Evolutionary conservation across 2,113 vertebrate species (phyloP), one percentile per base, ranked within the genome.

Genomic region (Salvelinus sp.): DNA sequence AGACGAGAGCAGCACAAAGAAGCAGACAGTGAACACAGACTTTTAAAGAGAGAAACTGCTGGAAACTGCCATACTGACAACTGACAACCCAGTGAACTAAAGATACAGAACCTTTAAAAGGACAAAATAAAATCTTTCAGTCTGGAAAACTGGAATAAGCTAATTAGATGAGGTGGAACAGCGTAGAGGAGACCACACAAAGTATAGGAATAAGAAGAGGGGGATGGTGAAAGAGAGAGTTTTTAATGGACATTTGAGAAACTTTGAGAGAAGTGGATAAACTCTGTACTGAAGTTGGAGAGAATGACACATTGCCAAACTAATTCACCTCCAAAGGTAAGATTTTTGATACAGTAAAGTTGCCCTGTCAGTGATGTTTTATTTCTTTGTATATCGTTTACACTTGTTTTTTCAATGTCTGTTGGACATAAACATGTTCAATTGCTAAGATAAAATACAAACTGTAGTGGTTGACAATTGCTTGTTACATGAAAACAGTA

Each of bases 11-110:
- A 71, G 25, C 58, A 65, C 63, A 75, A 27, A 74, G 71, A 74
- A 44, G 10, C 72, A 78, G 84, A 87, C 85, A 82, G 81, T 84
- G 76, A 81, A 74, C 63, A 63, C 63, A 62, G 70, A 62, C 48
- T 10, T 44, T 44, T 44, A 44, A 12, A 64, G 67, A 79, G 74
- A 72, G 69, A 69, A n/a, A 50, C 10, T 18, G 6, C 66, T 48
- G 16, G 38, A 28, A 33, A 38, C 28, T 38, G 4, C 9, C 65
- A 73, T 38, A 58, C 54, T 3, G 47, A 48, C 47, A 48, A 48
- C 47, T 44, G 38, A 44, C 38, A 33, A 63, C 22, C 18, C n/a
- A 69, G 16, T 38, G 76, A 69, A 82, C 74, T 70, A 72, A 78
- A 58, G 13, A 69, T 23, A 65, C 13, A 14, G 6, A 25, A 27